Evolutionary conservation across 1,140 invertebrate genomes (phyloP).

Genomic region (Aphis gossypii): DNA sequence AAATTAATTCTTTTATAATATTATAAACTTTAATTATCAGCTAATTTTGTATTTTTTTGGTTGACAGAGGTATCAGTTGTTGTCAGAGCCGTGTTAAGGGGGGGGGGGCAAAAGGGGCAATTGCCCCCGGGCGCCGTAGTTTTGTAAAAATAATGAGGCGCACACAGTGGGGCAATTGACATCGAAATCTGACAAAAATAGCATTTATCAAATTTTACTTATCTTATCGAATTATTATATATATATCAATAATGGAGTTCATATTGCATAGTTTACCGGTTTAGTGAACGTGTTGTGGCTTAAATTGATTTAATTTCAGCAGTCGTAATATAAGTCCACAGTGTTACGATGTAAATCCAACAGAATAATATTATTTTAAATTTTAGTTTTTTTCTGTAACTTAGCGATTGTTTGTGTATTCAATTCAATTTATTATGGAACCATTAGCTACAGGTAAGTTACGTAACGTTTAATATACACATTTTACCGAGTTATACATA

Average conservation of each 20-base stretch:
- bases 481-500: neutral
- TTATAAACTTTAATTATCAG: no score
- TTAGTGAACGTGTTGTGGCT: neutral
- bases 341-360: neutral
- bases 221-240: conserved; percentile 31
- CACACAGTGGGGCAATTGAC: neutral
- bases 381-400: conserved; percentile 5
- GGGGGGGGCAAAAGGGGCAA: no score
- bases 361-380: conserved; percentile 1
- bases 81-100: no score
- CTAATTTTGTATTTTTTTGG: no score
- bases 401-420: neutral
- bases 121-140: no score
- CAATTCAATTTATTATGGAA: conserved; percentile 9
- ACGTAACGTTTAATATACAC: neutral
- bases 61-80: no score
- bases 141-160: no score
- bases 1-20: no score
- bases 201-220: neutral
- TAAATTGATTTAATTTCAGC: conserved; percentile 34
- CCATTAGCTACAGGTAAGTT: conserved; percentile 3
- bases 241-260: neutral
- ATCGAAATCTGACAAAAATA: conserved; percentile 25
- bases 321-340: neutral
- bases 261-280: neutral